A percentile compares a stretch with the other conserved stretches of the same genome.
Evolutionary conservation across 2,113 vertebrate species (phyloP).

Genomic region (Chaetorhynchus papuensis): DNA sequence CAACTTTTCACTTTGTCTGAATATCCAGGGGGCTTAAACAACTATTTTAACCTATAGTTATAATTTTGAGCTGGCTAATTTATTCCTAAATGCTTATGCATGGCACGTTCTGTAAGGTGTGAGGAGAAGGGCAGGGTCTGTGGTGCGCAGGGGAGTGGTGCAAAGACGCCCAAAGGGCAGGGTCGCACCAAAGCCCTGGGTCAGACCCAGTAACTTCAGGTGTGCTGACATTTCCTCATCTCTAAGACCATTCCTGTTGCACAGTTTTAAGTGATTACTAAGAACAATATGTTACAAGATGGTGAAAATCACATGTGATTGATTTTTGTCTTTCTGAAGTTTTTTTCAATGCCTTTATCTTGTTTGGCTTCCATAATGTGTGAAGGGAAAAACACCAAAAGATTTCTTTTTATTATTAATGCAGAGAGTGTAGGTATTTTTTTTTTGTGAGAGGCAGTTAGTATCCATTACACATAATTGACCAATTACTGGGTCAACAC

Average conservation of each 20-base stretch:
- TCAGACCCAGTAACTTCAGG: not conserved
- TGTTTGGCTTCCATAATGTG: not conserved
- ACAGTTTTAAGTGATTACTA: not conserved
- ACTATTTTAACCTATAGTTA: not conserved
- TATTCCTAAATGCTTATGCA: not conserved
- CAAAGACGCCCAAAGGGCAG: rapidly evolving
- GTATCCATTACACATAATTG: constrained; percentile 30
- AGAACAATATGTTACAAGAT: not conserved
- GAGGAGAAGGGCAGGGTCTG: not conserved
- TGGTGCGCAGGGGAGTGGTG: rapidly evolving
- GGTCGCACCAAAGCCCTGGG: rapidly evolving
- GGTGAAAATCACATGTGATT: not conserved
- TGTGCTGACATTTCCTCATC: not conserved
- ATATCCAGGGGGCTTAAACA: not conserved
- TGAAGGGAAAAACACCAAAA: not conserved
- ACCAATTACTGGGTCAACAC: constrained; percentile 14
- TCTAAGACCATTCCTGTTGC: not conserved
- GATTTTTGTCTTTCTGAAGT: not conserved
- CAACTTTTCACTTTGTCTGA: not conserved
- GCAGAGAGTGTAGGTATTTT: not conserved
- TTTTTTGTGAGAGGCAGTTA: not conserved
- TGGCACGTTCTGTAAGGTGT: not conserved
- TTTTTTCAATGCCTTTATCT: not conserved
- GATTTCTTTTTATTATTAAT: not conserved
- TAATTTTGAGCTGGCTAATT: not conserved